Base-by-base conservation (phyloP, 2,797 vertebrate genomes). In the Carapus acus region DNA sequence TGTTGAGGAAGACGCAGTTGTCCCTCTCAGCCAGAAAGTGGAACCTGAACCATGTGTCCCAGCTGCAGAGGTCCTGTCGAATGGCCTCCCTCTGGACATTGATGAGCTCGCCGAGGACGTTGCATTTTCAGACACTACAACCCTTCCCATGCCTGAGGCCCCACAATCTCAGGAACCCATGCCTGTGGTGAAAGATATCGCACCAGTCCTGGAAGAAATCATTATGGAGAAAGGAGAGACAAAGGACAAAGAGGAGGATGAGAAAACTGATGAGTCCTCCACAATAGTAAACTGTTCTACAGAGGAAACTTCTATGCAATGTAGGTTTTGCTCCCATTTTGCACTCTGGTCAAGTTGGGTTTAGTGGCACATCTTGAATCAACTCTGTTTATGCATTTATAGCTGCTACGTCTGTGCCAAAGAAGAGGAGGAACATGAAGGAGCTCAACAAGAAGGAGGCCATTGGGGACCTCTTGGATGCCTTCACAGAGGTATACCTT, bases 351-450 rank as follows among this genome's bases (percentile, higher is more conserved):
- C 45, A 2, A 24, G n/a, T 21, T 43, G 7, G 1, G 34, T 29
- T n/a, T 49, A 13, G 6, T 44, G 6, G 51, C 9, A 29, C 14
- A 44, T 54, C 49, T 70, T 49, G n/a, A n/a, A n/a, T n/a, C n/a
- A 6, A 37, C 1, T 20, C 14, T 16, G 8, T 49, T 2, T 56
- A 2, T 1, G 56, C 51, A 44, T 49, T 53, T 43, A 3, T 66
- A 89, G 87, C 87, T 84, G 83, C 93, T 70, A 54, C 80, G 48
- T 91, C 88, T 60, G 91, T 94, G 89, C 93, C 93, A 93, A 98
- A 96, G 91, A 97, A 88, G 79, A 98, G 88, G 76, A 92, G 91
- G 74, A 94, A 90, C 81, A 88, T 94, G 80, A 97, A 92, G 85
- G 93, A 96, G 63, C 74, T 95, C 31, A 94, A 97, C 78, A 97